Conservation (phyloP, 2,888 invertebrate species). For the Marronus borbonicus region DNA sequence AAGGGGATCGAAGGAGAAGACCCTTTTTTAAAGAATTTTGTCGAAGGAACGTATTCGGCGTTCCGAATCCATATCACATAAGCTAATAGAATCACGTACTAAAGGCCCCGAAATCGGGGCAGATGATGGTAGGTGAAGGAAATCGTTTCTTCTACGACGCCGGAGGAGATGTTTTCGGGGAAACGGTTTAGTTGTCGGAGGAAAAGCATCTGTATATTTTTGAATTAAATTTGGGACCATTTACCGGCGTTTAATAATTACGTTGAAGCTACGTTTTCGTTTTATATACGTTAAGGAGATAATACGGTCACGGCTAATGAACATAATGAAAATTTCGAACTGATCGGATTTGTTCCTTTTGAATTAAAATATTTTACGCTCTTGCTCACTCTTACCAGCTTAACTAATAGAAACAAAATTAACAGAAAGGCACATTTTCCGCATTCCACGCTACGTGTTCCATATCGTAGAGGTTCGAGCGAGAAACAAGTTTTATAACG, state of each 20-base stretch:
- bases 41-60: conserved; percentile 34
- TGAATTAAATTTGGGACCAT: conserved; percentile 50
- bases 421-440: no score
- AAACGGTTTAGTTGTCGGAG: conserved; percentile 20
- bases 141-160: conserved; percentile 42
- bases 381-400: neutral
- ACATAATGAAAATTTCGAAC: conserved; percentile 23
- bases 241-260: conserved; percentile 41
- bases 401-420: neutral
- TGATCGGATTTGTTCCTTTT: conserved; percentile 2
- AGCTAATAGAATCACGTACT: conserved; percentile 60
- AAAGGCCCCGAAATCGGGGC: conserved; percentile 56
- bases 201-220: conserved; percentile 38
- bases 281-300: conserved; percentile 11
- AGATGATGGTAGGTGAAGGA: conserved; percentile 54
- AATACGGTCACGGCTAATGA: conserved; percentile 27
- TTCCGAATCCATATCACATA: conserved; percentile 56
- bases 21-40: conserved; percentile 34
- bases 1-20: conserved; percentile 18
- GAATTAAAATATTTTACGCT: neutral
- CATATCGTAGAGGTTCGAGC: no score
- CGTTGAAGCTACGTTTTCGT: conserved; percentile 11
- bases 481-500: neutral
- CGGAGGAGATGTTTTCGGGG: conserved; percentile 15
- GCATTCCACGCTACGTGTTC: no score